phyloP scores from a whole-genome alignment of 2,113 vertebrate species.

The Seriola dumerili region DNA sequence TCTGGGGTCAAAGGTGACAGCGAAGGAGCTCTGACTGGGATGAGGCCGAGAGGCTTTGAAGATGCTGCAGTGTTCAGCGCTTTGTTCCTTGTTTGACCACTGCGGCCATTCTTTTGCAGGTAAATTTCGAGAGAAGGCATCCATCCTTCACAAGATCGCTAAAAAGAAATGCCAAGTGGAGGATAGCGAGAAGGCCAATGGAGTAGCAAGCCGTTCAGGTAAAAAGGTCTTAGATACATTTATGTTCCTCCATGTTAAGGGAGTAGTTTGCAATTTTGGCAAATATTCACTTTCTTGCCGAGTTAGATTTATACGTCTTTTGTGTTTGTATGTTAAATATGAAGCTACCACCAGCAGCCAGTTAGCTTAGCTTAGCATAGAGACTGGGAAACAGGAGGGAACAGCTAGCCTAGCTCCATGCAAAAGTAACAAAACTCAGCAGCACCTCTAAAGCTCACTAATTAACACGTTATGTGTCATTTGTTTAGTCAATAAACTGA shows the following conservation, averaged over 20 bases:
- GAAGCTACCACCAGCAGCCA: neutral
- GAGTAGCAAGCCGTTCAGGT: conserved; percentile 91
- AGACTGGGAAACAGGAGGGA: neutral
- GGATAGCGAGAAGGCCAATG: conserved; percentile 93
- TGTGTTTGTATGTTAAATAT: too few species aligned
- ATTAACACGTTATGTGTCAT: too few species aligned
- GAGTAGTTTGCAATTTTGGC: neutral
- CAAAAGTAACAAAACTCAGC: neutral
- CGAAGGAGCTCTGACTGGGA: conserved; percentile 35
- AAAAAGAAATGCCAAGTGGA: conserved; percentile 99
- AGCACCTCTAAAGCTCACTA: too few species aligned
- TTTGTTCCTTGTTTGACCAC: conserved; percentile 4
- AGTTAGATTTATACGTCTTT: neutral
- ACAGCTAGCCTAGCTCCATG: neutral
- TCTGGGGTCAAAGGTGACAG: conserved; percentile 59
- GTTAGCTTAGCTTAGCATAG: neutral
- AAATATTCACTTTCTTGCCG: neutral
- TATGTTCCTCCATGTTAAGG: neutral
- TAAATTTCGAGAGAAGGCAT: conserved; percentile 97
- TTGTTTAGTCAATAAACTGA: too few species aligned
- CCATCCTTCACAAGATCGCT: conserved; percentile 98
- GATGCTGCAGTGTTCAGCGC: neutral
- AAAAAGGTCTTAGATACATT: conserved; percentile 54
- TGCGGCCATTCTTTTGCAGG: conserved; percentile 84
- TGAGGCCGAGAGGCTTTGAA: conserved; percentile 23